These are phyloP conservation scores for Solen grandis DNA, from an alignment of 1,140 invertebrate genomes.

Conservation along the genomic window DNA sequence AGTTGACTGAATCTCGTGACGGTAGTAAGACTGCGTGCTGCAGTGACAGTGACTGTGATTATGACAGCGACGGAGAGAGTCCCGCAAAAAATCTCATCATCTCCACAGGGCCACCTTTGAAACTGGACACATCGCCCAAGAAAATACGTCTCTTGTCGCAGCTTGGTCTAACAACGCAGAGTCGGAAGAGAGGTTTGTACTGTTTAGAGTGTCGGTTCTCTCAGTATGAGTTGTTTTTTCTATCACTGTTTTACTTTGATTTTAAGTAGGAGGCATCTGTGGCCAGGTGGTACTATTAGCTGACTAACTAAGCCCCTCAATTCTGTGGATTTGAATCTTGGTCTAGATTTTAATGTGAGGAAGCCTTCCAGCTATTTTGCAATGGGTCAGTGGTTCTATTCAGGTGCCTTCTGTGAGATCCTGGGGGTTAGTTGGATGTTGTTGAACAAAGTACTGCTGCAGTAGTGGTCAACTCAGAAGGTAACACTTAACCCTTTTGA, in stretches of 20 bases:
- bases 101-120: conserved; percentile 63
- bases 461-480: too few species aligned
- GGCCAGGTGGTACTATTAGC: background rate
- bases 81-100: conserved; percentile 66
- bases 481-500: too few species aligned
- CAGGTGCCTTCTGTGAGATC: too few species aligned
- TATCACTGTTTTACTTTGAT: background rate
- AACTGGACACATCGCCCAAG: conserved; percentile 66
- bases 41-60: conserved; percentile 71
- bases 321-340: background rate
- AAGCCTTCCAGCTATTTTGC: too few species aligned
- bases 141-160: conserved; percentile 69
- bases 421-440: too few species aligned
- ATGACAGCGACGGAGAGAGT: conserved; percentile 59
- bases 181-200: conserved; percentile 70
- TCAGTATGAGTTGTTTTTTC: too few species aligned
- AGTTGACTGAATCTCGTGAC: conserved; percentile 56
- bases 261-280: background rate
- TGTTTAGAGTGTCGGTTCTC: background rate
- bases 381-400: too few species aligned
- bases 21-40: conserved; percentile 51
- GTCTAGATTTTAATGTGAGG: background rate
- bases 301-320: background rate
- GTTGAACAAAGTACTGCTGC: too few species aligned
- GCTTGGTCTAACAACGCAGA: conserved; percentile 70